Evolutionary conservation across 1,140 invertebrate species (phyloP), one percentile per base, ranked within the genome.

Genomic region (Drosophila burlai): DNA sequence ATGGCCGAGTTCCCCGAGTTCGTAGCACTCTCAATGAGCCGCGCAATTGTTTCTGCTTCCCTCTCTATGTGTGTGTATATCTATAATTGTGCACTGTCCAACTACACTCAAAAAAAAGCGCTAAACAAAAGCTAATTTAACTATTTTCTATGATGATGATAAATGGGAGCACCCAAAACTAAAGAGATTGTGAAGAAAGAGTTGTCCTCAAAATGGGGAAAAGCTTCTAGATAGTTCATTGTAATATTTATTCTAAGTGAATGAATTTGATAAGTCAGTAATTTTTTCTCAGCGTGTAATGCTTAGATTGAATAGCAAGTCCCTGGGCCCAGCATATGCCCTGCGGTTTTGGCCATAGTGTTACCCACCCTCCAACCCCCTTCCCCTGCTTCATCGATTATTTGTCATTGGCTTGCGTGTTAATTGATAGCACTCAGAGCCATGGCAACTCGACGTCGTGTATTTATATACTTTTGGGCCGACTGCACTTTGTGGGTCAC

Each of bases 1-100:
- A 61, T 63, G 31, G 73, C 60, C 52, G 76, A 55, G 54, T 55
- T 58, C 45, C 59, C 45, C 59, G 85, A 81, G 84, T 89, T 89
- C 84, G 84, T 85, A 89, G 84, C 81, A 89, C 84, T 84, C 67
- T 89, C 85, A 85, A 90, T 82, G 84, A 82, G 81, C 78, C 81
- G 81, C 74, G 71, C 84, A 87, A 87, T 75, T 87, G 81, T 87
- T 62, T 80, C 75, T 86, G 24, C 49, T 46, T 71, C 38, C 40
- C 49, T 38, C 31, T 29, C 63, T 21, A 61, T 73, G 36, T 59
- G 29, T 52, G 45, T 76, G 36, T 62, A 50, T 77, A 76, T 74
- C 43, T 71, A 61, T 66, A 78, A 72, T 73, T 72, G 69, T 73
- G 45, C 54, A 73, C 67, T 40, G 67, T 72, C 67, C 34, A 72